Conservation (phyloP, 2,888 invertebrate genomes). For the Diachrysia chrysitis region DNA sequence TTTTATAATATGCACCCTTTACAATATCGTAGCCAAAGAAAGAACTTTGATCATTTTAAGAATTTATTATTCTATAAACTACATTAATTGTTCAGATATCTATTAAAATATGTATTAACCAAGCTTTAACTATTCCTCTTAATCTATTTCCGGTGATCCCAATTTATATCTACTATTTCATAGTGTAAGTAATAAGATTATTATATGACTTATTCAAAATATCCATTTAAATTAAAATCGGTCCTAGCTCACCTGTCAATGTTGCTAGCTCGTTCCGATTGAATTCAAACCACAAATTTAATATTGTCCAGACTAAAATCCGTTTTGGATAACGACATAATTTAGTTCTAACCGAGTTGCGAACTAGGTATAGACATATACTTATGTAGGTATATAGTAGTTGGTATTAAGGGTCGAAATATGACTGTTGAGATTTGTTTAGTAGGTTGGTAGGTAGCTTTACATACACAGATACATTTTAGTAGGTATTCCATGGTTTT, state of each 20-base stretch:
- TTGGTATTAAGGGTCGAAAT: not conserved
- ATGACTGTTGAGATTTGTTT: not conserved
- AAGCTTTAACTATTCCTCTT: not conserved
- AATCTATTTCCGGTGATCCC: not conserved
- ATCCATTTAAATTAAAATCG: conserved; percentile 27
- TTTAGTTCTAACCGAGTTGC: conserved; percentile 25
- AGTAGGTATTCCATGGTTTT: too few relatives aligned
- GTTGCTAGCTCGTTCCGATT: conserved; percentile 33
- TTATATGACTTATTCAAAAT: conserved; percentile 32
- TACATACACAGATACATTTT: too few relatives aligned
- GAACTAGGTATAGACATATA: conserved; percentile 2
- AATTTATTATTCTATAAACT: too few relatives aligned
- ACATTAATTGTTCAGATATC: too few relatives aligned
- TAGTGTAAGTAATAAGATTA: conserved; percentile 1
- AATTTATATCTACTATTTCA: not conserved
- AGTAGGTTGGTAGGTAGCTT: too few relatives aligned
- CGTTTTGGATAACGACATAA: conserved; percentile 46
- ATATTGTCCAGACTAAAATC: conserved; percentile 41
- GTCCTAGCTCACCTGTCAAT: conserved; percentile 45
- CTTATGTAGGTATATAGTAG: not conserved
- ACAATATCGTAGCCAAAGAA: too few relatives aligned
- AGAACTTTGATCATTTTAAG: too few relatives aligned
- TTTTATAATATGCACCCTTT: too few relatives aligned
- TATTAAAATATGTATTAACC: too few relatives aligned
- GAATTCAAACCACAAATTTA: conserved; percentile 55